Evolutionary conservation across 2,797 vertebrate genomes (phyloP).

Genomic region (Bradypodion ventrale): DNA sequence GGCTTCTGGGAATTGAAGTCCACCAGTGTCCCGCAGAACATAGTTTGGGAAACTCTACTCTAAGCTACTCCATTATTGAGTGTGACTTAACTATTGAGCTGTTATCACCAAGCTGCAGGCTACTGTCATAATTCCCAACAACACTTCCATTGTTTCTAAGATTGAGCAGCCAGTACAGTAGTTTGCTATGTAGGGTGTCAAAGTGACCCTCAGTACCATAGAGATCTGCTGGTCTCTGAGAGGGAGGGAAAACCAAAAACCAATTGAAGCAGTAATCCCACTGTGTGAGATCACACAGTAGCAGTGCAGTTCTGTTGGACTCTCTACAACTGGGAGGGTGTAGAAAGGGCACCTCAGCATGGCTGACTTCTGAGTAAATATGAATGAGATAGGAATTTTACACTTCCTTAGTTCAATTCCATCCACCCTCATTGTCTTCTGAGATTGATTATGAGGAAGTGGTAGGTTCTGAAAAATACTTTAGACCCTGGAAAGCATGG

Average conservation of each 20-base stretch:
- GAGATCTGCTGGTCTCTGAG: not conserved
- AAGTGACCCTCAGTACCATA: not conserved
- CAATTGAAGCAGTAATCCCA: not conserved
- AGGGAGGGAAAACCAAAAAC: not conserved
- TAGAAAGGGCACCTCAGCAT: not conserved
- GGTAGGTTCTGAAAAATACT: constrained; percentile 14
- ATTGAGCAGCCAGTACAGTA: too few species aligned
- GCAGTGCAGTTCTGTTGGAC: not conserved
- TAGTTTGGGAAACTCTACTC: too few species aligned
- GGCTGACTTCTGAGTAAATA: not conserved
- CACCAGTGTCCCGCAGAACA: too few species aligned
- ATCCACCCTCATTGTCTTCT: constrained; percentile 17
- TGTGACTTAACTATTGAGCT: too few species aligned
- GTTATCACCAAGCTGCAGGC: too few species aligned
- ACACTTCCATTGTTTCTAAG: too few species aligned
- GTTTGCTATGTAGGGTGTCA: not conserved
- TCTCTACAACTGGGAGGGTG: not conserved
- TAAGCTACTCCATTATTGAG: too few species aligned
- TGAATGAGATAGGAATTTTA: not conserved
- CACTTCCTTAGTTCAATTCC: not conserved
- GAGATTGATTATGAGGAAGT: constrained; percentile 35
- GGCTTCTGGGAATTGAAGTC: too few species aligned
- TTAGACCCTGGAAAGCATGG: not conserved
- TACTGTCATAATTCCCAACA: too few species aligned
- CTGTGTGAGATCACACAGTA: not conserved